These are phyloP conservation scores for Peromyscus melanophrys DNA, from an alignment of 2,797 vertebrate species.

Conservation along the genomic window DNA sequence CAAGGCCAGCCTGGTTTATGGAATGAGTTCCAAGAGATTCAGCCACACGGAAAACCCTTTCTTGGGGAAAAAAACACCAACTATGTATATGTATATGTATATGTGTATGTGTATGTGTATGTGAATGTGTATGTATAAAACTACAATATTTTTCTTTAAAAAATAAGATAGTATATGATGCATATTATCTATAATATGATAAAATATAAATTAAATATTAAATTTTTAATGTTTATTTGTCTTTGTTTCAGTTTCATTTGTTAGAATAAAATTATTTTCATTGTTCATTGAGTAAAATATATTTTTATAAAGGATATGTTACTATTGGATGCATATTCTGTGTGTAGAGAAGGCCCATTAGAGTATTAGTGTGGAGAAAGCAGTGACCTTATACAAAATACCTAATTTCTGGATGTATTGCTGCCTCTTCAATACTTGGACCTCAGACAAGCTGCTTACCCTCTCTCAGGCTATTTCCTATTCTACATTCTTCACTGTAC, in stretches of 20 bases:
- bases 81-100: too few species aligned
- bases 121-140: too few species aligned
- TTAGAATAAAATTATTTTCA: background rate
- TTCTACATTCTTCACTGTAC: conserved; percentile 12
- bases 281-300: background rate
- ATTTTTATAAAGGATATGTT: background rate
- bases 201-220: background rate
- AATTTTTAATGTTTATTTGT: background rate
- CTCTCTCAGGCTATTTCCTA: conserved; percentile 66
- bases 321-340: background rate
- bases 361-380: conserved; percentile 57
- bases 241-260: background rate
- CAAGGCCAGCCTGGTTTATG: background rate
- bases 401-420: conserved; percentile 76
- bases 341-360: conserved; percentile 32
- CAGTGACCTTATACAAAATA: conserved; percentile 55
- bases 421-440: conserved; percentile 78
- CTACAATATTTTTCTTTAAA: conserved; percentile 1
- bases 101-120: too few species aligned
- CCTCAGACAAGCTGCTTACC: conserved; percentile 72
- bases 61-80: too few species aligned
- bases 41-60: background rate
- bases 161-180: background rate
- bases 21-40: background rate
- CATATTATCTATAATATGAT: background rate